Percentiles rank a stretch among this genome's conserved stretches.
Evolutionary conservation across 2,888 invertebrate species (phyloP).

Genomic region (Eristalinus aeneus): DNA sequence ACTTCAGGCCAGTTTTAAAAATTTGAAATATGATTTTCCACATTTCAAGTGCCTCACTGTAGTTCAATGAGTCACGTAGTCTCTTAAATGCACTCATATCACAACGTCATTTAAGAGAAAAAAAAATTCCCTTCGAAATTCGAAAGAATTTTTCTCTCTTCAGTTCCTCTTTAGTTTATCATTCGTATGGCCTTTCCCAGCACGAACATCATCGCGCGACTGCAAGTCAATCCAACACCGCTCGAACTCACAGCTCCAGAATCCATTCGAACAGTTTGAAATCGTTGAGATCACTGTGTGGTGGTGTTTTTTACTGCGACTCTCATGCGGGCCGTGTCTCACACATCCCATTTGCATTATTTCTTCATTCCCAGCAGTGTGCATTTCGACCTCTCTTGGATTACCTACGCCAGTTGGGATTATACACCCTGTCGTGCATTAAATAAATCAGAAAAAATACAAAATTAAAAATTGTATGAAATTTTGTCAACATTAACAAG

Average conservation of each 20-base stretch:
- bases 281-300: constrained; percentile 55
- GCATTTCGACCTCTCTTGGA: constrained; percentile 18
- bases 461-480: neutral
- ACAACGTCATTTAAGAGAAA: constrained; percentile 32
- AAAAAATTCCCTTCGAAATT: constrained; percentile 6
- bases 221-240: constrained; percentile 16
- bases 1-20: neutral
- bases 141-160: constrained; percentile 30
- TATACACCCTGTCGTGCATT: neutral
- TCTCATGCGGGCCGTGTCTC: constrained; percentile 44
- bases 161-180: constrained; percentile 15
- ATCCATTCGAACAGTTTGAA: constrained; percentile 65
- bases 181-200: constrained; percentile 45
- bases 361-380: constrained; percentile 16
- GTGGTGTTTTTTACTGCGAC: constrained; percentile 44
- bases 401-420: neutral
- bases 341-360: constrained; percentile 40
- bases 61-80: neutral
- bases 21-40: neutral
- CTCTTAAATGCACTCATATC: neutral
- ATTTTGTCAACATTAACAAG: neutral
- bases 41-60: neutral
- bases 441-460: neutral
- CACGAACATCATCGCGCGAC: neutral
- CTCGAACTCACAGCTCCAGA: constrained; percentile 48